Percentiles rank a stretch among this genome's conserved stretches.
Evolutionary conservation across 2,113 vertebrate species (phyloP).

Genomic region (Thalassarche chlororhynchos): DNA sequence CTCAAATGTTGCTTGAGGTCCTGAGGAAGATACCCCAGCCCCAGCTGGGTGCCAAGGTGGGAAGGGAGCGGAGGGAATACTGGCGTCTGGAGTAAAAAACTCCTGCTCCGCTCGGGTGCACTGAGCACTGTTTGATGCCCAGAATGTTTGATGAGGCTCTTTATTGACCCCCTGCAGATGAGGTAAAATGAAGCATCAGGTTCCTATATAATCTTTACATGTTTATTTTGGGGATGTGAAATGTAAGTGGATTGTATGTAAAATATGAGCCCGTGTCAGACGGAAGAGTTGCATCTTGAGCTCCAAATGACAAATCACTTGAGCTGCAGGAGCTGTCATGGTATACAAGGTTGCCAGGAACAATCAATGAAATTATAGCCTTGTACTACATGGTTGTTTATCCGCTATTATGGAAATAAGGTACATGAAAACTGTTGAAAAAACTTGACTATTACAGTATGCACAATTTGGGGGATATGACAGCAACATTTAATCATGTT

Average conservation of each 20-base stretch:
- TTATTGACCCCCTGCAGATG: neutral
- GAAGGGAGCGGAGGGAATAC: neutral
- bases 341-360: neutral
- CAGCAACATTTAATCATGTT: neutral
- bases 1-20: no score
- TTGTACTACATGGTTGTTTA: neutral
- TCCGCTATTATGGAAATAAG: neutral
- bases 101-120: accelerated
- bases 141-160: neutral
- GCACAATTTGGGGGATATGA: neutral
- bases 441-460: neutral
- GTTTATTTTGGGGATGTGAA: neutral
- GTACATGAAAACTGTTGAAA: neutral
- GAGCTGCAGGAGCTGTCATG: neutral
- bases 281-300: neutral
- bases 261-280: accelerated
- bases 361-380: neutral
- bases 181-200: neutral
- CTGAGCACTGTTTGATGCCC: neutral
- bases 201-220: accelerated
- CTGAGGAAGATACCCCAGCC: neutral
- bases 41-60: neutral
- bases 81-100: no score
- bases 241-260: neutral
- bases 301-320: neutral